Evolutionary conservation across 2,888 invertebrate genomes (phyloP).

Genomic region (Anorthoa munda): DNA sequence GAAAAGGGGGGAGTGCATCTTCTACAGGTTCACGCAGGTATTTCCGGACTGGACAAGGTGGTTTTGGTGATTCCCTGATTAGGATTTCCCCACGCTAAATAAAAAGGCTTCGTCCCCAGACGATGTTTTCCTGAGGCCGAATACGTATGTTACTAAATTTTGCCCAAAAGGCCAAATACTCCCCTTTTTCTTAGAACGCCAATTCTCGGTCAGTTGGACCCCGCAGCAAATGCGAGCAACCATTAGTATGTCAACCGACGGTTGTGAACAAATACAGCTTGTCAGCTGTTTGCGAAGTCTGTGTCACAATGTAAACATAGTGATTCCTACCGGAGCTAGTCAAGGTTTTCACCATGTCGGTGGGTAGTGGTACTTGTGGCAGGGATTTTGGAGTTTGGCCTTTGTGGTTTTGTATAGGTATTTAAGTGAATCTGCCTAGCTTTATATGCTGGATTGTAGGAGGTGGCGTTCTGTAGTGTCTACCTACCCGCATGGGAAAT

Average conservation of each 20-base stretch:
- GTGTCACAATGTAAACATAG: constrained; percentile 34
- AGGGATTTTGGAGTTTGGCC: background rate
- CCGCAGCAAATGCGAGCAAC: constrained; percentile 46
- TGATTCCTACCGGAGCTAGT: constrained; percentile 27
- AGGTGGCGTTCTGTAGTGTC: no score
- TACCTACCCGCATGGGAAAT: no score
- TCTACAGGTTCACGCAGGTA: no score
- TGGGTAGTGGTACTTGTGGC: background rate
- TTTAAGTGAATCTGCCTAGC: background rate
- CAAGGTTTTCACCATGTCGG: constrained; percentile 30
- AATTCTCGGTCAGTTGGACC: constrained; percentile 12
- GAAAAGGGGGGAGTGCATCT: no score
- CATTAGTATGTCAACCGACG: constrained; percentile 60
- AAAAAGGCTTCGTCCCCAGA: no score
- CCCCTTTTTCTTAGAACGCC: background rate
- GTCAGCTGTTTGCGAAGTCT: constrained; percentile 40
- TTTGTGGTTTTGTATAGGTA: background rate
- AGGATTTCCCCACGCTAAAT: no score
- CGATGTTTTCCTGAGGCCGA: no score
- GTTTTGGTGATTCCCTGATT: no score
- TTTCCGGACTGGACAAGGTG: no score
- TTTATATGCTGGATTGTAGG: background rate
- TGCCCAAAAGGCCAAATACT: fast-evolving
- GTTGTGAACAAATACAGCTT: constrained; percentile 50
- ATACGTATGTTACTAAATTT: no score